Base-by-base conservation (phyloP, 2,888 invertebrate species). In the Pterobdella sp. region DNA sequence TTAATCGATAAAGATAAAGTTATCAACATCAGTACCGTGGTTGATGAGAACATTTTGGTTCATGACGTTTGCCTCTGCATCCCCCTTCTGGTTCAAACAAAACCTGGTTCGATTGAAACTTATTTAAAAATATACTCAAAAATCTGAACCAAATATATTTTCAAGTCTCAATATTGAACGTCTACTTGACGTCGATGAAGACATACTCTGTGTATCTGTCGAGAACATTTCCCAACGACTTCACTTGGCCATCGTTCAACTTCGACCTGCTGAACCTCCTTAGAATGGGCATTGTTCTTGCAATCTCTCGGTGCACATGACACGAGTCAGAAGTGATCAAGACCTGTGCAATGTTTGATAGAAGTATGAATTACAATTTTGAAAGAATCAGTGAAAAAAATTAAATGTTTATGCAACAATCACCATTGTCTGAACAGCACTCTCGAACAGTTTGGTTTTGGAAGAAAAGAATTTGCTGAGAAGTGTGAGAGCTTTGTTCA, bases 171-270 rank as follows among this genome's bases (percentile, higher is more conserved):
- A 64, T 14, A 14, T 64, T 64, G 26, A 22, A 26, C 29, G 29
- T 64, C 10, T 18, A 64, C 26, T 22, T 18, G 26, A 29, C n/a
- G n/a, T n/a, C n/a, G n/a, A n/a, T n/a, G n/a, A n/a, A n/a, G n/a
- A 75, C 81, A 76, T 77, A 83, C 82, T 81, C 82, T 37, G 81
- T 81, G 36, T 82, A 77, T 75, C 82, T 80, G 72, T 82, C 82
- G 42, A 83, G 79, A 22, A 82, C 82, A 69, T 80, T 81, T 63
- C 80, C 79, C 80, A 82, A 81, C 29, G 81, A 78, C 49, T 80
- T 77, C 60, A 82, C 82, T 75, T 83, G 83, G 74, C 82, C 81
- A 74, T 82, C 81, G 73, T 81, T 82, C 31, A 83, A 78, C 72
- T 82, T 82, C 34, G 77, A 75, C 64, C 76, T 76, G n/a, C 76